A percentile compares a stretch with the other conserved stretches of the same genome.
Conservation (phyloP, 2,797 vertebrate genomes). For the Clarias pachynema region DNA sequence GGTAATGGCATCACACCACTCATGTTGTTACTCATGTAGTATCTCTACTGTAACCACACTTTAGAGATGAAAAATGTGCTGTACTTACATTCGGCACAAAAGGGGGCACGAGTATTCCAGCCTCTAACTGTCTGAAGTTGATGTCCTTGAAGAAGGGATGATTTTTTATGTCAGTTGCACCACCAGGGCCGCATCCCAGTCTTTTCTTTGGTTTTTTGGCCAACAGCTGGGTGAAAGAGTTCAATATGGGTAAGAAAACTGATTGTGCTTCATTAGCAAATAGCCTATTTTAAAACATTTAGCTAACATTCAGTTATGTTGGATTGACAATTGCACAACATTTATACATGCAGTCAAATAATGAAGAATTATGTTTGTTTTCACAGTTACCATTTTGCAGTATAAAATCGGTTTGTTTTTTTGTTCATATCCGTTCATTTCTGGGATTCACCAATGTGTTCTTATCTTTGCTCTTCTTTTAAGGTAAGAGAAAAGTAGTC, state of each 20-base stretch:
- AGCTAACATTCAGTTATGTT: too few species aligned
- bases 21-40: neutral
- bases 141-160: constrained; percentile 79
- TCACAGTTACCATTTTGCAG: too few species aligned
- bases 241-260: neutral
- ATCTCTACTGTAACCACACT: neutral
- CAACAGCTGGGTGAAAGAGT: constrained; percentile 71
- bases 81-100: constrained; percentile 80
- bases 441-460: too few species aligned
- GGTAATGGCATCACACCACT: neutral
- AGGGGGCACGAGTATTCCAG: constrained; percentile 71
- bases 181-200: constrained; percentile 68
- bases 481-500: too few species aligned
- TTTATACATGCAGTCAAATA: too few species aligned
- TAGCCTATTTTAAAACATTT: too few species aligned
- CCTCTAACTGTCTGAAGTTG: constrained; percentile 84
- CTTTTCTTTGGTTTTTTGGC: constrained; percentile 73
- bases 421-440: too few species aligned
- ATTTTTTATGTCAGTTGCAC: constrained; percentile 67
- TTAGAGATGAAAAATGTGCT: neutral
- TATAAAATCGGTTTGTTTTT: too few species aligned
- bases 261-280: too few species aligned
- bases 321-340: too few species aligned
- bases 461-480: too few species aligned
- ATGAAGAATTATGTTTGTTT: too few species aligned